Evolutionary conservation across 2,888 invertebrate species (phyloP).

Genomic region (Calliopum simillimum): DNA sequence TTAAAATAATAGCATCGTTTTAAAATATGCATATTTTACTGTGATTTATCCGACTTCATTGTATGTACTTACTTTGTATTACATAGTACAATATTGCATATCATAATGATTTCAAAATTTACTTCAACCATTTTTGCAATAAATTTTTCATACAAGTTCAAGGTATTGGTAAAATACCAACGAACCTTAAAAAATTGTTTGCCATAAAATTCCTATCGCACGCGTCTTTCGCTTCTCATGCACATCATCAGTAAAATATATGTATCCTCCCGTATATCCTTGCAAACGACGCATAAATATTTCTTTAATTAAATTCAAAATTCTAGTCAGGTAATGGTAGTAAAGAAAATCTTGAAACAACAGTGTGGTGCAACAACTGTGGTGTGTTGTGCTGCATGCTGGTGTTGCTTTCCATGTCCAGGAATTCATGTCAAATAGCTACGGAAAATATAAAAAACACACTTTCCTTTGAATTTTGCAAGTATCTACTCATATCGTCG

Average conservation of each 20-base stretch:
- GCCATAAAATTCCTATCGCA: conserved; percentile 33
- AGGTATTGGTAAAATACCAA: too few relatives aligned
- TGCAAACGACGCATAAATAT: conserved; percentile 31
- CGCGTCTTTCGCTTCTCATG: conserved; percentile 7
- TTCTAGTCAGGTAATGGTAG: conserved; percentile 35
- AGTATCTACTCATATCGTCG: background rate
- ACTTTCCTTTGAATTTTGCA: conserved; percentile 32
- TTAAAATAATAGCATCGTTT: too few relatives aligned
- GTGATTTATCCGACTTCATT: too few relatives aligned
- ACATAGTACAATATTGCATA: too few relatives aligned
- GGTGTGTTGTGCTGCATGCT: too few relatives aligned
- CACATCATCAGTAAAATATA: conserved; percentile 7
- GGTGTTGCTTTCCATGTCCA: background rate
- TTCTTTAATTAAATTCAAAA: conserved; percentile 38
- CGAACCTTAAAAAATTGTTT: background rate
- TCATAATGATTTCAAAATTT: too few relatives aligned
- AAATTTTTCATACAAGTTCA: too few relatives aligned
- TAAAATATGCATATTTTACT: too few relatives aligned
- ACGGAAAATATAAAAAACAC: conserved; percentile 5
- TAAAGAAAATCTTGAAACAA: conserved; percentile 20
- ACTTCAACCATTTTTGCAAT: too few relatives aligned
- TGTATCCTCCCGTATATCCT: background rate
- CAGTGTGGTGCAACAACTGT: background rate
- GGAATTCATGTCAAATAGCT: background rate
- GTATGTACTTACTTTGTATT: too few relatives aligned